Evolutionary conservation across 2,797 vertebrate species (phyloP), one percentile per base, ranked within the genome.

Genomic region (Rhinogobio ventralis): DNA sequence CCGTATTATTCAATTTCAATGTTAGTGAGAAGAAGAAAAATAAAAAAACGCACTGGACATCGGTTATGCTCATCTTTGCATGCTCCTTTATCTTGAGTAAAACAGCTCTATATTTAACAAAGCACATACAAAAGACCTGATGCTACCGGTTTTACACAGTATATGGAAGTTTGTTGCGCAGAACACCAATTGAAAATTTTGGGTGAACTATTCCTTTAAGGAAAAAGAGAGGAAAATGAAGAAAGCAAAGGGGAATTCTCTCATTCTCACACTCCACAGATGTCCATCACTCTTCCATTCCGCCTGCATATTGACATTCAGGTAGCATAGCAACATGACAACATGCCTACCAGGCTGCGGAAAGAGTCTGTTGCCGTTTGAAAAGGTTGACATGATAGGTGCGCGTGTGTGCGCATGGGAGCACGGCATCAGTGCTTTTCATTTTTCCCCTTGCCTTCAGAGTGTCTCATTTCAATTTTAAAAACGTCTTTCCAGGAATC

Each of bases 251-350:
- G 30, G 73, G 62, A 39, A 71, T 75, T 77, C 33, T 77, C 46
- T 55, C 76, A 25, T 69, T 81, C 74, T 55, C 75, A 49, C 77
- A 87, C 74, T 23, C 71, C 25, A 71, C 89, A 87, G 90, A 87
- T 81, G 86, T 87, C 91, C 91, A 92, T 93, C 91, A 92, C 89
- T 92, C 88, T 93, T 91, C 92, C 90, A 91, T 94, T 93, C 92
- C 91, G 90, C 90, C 53, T 25, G 82, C 30, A 15, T 72, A 72
- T 94, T 95, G 94, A 94, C 92, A 95, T 95, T 95, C 94, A 94
- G 94, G 93, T 93, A 94, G 92, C 94, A 92, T 93, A 93, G 94
- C 94, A 94, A 94, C 93, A 94, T 94, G 94, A 94, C 93, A 94
- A 95, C 93, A 94, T 90, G 90, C 89, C 93, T 91, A 92, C 91